Conservation (phyloP, 2,888 invertebrate species). For the Gibbula magus region DNA sequence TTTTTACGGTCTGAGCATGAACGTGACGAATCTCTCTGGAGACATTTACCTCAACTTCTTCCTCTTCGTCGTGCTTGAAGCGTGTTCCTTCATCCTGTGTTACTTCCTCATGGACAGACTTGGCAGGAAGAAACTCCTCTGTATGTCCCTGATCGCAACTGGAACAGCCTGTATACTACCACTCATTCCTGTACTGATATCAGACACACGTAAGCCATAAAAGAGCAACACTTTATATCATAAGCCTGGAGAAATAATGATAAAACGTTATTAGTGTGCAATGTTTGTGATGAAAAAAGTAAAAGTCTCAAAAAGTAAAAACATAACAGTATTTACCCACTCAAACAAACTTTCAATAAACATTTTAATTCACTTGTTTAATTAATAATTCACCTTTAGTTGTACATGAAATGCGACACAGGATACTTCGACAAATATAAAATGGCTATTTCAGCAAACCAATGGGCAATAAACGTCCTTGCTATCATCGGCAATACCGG, state of each 20-base stretch:
- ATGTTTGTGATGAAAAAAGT: too few relatives aligned
- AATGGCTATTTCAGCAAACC: neutral
- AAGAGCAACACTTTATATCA: too few relatives aligned
- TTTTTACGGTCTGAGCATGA: slow-evolving; percentile 87
- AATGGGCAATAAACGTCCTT: neutral
- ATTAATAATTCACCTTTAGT: too few relatives aligned
- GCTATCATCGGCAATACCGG: neutral
- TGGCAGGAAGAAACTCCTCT: neutral
- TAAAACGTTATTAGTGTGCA: too few relatives aligned
- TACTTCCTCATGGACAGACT: neutral
- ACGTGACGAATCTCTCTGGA: slow-evolving; percentile 83
- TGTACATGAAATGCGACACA: too few relatives aligned
- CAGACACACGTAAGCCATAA: neutral
- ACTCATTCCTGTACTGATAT: slow-evolving; percentile 41
- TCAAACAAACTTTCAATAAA: too few relatives aligned
- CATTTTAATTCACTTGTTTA: too few relatives aligned
- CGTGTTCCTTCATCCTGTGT: neutral
- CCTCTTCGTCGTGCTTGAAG: neutral
- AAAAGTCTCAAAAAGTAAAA: too few relatives aligned
- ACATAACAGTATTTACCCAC: too few relatives aligned
- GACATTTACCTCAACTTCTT: slow-evolving; percentile 71
- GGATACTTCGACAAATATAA: too few relatives aligned
- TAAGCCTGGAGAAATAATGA: too few relatives aligned
- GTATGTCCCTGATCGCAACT: neutral
- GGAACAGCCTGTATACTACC: neutral